A percentile compares a stretch with the other conserved stretches of the same genome.
These are phyloP conservation scores for Rhagologus leucostigma DNA, from an alignment of 2,113 vertebrate genomes.

Conservation along the genomic window DNA sequence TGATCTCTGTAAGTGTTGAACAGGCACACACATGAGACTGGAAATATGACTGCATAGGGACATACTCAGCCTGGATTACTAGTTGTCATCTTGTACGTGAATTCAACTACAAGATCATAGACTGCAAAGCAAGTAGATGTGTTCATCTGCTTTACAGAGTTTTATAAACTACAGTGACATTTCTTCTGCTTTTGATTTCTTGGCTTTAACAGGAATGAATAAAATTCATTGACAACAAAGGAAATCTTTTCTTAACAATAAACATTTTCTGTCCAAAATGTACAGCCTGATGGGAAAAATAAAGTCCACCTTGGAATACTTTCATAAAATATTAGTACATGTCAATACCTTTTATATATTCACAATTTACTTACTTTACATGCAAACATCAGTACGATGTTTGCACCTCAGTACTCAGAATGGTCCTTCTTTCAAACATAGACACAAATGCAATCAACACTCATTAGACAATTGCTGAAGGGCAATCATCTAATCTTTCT, in stretches of 20 bases:
- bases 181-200: not conserved
- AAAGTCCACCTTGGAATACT: not conserved
- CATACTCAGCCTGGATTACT: not conserved
- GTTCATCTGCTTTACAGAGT: not conserved
- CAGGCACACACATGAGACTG: not conserved
- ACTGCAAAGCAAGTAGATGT: not conserved
- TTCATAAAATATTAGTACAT: not conserved
- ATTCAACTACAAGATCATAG: not conserved
- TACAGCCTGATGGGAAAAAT: not conserved
- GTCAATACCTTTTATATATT: not conserved
- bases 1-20: not conserved
- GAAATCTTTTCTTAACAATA: not conserved
- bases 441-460: accelerated
- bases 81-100: not conserved
- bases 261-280: not conserved
- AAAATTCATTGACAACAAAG: not conserved
- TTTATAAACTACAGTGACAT: not conserved
- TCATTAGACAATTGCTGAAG: not conserved
- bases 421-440: not conserved
- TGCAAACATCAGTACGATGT: not conserved
- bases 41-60: not conserved
- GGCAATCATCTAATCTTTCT: not conserved
- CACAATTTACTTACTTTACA: not conserved
- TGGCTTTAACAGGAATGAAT: not conserved
- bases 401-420: not conserved